Base-by-base conservation (phyloP, 2,797 vertebrate species). In the Enteromius mattozi region DNA sequence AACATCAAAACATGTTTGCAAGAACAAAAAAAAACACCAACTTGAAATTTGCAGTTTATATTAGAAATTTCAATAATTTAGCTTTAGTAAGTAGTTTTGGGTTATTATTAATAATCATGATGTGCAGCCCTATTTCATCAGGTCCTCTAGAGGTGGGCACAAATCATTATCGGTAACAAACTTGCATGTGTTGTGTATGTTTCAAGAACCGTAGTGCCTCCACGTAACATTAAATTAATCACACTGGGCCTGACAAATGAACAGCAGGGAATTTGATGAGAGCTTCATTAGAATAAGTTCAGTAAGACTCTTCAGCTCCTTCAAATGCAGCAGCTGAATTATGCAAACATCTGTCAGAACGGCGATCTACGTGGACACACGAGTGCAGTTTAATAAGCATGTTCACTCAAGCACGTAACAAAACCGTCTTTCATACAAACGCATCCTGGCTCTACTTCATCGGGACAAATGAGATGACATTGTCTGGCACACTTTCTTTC, bases 341-440 rank as follows among this genome's bases (percentile, higher is more conserved):
- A 75, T 82, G 69, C 70, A 82, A 75, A 82, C 54, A 82, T 74
- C 71, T 78, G 76, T 81, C 16, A 86, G 54, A 61, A 40, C 24
- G 66, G 33, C 27, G 12, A 82, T 51, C 16, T 24, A n/a, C 8
- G 14, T 21, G 51, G 66, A 49, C 61, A 77, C 27, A 37, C 21
- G 6, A 30, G 19, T 70, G 3, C 37, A 24, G 35, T 72, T 63
- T 71, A 78, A 59, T 76, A 66, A 79, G 1, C 14, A 51, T 19
- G 70, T 61, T 82, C 70, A 65, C 33, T 65, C 81, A 65, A 8
- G 81, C 54, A 40, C 3, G 4, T 33, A 33, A 49, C 56, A 51
- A 37, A 74, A 35, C 27, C 19, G 19, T 63, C 66, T 63, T 27
- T 71, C 51, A 72, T 24, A 16, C 56, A 74, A 82, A 82, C 6